Evolutionary conservation across 2,113 vertebrate genomes (phyloP).

Genomic region (Ailurus styani): DNA sequence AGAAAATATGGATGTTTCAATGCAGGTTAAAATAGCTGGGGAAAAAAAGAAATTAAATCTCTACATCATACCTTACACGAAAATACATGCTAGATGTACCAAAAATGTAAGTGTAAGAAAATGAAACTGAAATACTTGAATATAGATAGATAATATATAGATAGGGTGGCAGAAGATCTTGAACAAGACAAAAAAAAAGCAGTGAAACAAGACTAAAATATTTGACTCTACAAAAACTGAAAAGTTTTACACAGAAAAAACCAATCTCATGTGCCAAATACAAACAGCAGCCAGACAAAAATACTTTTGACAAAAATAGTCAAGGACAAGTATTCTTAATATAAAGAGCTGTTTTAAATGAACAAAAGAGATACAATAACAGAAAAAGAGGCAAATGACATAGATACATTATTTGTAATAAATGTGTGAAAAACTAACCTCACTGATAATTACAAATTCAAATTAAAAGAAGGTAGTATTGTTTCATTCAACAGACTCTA

Average conservation of each 20-base stretch:
- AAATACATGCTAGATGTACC: neutral
- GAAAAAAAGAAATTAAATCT: slow-evolving; percentile 8
- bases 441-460: neutral
- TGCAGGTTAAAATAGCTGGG: neutral
- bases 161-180: neutral
- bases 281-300: neutral
- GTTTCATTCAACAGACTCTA: neutral
- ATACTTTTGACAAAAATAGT: slow-evolving; percentile 10
- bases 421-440: neutral
- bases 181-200: neutral
- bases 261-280: neutral
- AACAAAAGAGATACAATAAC: neutral
- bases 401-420: neutral
- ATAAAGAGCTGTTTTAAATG: neutral
- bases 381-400: neutral
- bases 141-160: neutral
- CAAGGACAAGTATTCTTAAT: neutral
- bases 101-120: slow-evolving; percentile 10
- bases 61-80: neutral
- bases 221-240: neutral
- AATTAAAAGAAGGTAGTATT: neutral
- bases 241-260: neutral
- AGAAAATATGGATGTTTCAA: neutral
- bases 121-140: neutral
- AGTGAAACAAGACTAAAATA: neutral